phyloP scores from a whole-genome alignment of 2,797 vertebrate genomes.

The Eulemur coronatus region DNA sequence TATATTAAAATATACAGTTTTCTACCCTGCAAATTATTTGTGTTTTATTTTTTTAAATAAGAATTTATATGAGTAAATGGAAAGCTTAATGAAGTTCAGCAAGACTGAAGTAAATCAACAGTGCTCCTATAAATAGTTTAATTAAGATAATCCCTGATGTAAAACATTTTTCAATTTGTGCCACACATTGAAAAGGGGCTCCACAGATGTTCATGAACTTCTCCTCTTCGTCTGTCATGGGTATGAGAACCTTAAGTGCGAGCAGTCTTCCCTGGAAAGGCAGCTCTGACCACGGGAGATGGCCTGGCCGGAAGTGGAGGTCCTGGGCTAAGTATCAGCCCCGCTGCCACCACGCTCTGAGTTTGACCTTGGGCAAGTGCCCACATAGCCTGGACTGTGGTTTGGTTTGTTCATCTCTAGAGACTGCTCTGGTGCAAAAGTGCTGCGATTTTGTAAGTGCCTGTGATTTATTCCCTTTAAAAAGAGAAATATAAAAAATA shows the following conservation, averaged over 20 bases:
- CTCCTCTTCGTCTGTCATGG: neutral
- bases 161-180: conserved; percentile 71
- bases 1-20: neutral
- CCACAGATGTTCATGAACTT: conserved; percentile 56
- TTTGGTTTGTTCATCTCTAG: neutral
- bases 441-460: conserved; percentile 8
- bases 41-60: conserved; percentile 56
- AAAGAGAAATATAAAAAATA: conserved; percentile 37
- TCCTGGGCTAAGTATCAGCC: neutral
- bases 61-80: conserved; percentile 68
- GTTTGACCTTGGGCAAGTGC: neutral
- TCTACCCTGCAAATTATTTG: conserved; percentile 3
- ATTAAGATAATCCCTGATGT: conserved; percentile 81
- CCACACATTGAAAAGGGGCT: conserved; percentile 74
- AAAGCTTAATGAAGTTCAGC: conserved; percentile 72
- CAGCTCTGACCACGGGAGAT: neutral
- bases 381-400: neutral
- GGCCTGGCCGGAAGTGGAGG: too few relatives aligned
- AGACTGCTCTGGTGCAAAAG: neutral
- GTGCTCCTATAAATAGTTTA: conserved; percentile 77
- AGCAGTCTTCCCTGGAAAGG: neutral
- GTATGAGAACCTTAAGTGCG: neutral
- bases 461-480: conserved; percentile 62
- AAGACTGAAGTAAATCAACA: conserved; percentile 75
- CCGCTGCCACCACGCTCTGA: neutral